Conservation (phyloP, 2,888 invertebrate genomes). For the Callyntrura guangdongensis region DNA sequence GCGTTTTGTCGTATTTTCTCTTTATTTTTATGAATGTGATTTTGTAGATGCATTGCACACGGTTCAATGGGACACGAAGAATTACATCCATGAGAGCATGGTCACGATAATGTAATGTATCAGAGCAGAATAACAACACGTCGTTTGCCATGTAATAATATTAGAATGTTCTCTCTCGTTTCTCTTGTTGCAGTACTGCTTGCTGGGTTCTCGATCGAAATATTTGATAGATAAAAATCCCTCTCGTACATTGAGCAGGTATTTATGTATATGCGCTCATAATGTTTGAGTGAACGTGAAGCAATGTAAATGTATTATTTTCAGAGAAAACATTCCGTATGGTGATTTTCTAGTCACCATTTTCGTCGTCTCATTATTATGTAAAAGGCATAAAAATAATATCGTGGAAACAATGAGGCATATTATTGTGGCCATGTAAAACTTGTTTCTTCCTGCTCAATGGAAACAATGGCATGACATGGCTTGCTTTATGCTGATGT, state of each 20-base stretch:
- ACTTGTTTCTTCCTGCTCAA: conserved; percentile 14
- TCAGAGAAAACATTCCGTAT: conserved; percentile 1
- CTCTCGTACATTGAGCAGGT: not conserved
- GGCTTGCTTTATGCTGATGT: not conserved
- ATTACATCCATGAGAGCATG: conserved; percentile 18
- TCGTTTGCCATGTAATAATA: conserved; percentile 29
- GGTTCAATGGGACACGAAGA: conserved; percentile 33
- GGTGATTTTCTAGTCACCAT: conserved; percentile 58
- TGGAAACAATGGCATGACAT: not conserved
- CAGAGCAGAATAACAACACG: conserved; percentile 15
- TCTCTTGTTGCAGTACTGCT: not conserved
- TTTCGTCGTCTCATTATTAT: conserved; percentile 62
- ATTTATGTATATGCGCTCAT: not conserved
- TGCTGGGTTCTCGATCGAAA: conserved; percentile 16
- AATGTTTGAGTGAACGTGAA: not conserved
- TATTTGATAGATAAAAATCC: conserved; percentile 44
- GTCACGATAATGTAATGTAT: conserved; percentile 26
- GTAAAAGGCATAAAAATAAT: conserved; percentile 61
- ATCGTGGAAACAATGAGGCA: conserved; percentile 49
- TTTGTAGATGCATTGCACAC: conserved; percentile 24
- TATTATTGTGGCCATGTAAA: conserved; percentile 41
- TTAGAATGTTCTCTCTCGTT: not conserved
- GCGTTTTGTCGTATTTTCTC: conserved; percentile 27
- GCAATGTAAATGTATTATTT: not conserved
- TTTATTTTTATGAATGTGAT: conserved; percentile 45